Base-by-base conservation (phyloP, 2,797 vertebrate species). In the Pipistrellus kuhlii region DNA sequence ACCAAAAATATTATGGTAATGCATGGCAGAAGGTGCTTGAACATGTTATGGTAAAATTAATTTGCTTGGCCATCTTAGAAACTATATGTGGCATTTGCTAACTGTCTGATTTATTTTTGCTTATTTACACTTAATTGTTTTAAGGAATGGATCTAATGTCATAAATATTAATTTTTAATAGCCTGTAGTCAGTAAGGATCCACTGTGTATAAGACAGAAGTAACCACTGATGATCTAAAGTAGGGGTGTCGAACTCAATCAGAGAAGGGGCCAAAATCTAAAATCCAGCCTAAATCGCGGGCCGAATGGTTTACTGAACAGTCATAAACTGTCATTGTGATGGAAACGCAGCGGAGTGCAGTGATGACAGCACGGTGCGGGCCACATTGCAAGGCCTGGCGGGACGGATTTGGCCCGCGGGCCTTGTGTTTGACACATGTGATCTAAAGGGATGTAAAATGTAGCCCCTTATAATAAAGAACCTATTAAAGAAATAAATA, bases 101-200 rank as follows among this genome's bases (percentile, higher is more conserved):
- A 64, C 71, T 91, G 44, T 51, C 25, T 57, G 66, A 72, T 85
- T 35, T 51, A 23, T 20, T 87, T 85, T 85, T 91, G 48, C 35
- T 86, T 88, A 14, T 93, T 93, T 90, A 78, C 4, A 32, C 44
- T 48, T 82, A 46, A 89, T 75, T 96, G 53, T 38, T 32, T 62
- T 92, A 64, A 59, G 27, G 46, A 90, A 48, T 77, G 51, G n/a
- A 44, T 11, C 15, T 59, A 18, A 46, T 53, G 69, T 81, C 78
- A 32, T 86, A 82, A 53, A 53, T 93, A n/a, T 75, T 78, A 84
- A 71, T 83, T 77, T 92, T 35, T 27, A 81, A 59, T 18, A 90
- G 68, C 46, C 4, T 2, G 4, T 57, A 35, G 20, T 90, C 89
- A 66, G 51, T 90, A 77, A 86, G 30, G 53, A 53, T 21, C 23